phyloP scores from a whole-genome alignment of 1,140 invertebrate species.

The Phortica variegata region DNA sequence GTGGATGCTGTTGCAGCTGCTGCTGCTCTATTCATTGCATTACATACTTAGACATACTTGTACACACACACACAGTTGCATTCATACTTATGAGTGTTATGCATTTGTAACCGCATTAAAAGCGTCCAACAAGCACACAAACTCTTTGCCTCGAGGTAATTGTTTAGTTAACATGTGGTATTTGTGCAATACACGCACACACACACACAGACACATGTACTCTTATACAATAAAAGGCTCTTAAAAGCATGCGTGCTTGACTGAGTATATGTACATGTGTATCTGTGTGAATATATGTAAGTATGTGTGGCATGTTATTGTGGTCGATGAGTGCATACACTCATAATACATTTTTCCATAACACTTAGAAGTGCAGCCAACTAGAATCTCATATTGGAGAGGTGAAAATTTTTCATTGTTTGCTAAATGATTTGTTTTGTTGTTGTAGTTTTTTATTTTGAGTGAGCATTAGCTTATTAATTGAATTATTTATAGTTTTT shows the following conservation, averaged over 20 bases:
- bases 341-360: too few relatives aligned
- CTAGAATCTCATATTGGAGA: too few relatives aligned
- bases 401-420: too few relatives aligned
- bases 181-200: constrained; percentile 30
- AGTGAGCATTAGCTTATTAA: too few relatives aligned
- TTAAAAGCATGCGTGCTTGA: too few relatives aligned
- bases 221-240: too few relatives aligned
- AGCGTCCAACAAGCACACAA: constrained; percentile 17
- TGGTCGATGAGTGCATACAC: too few relatives aligned
- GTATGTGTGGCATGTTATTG: background rate
- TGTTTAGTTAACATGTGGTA: constrained; percentile 51
- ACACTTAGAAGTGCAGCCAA: too few relatives aligned
- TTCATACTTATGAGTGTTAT: constrained; percentile 18
- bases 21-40: background rate
- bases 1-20: background rate
- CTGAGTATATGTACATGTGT: too few relatives aligned
- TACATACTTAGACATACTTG: constrained; percentile 1
- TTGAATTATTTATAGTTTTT: too few relatives aligned
- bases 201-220: constrained; percentile 9
- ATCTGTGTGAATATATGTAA: constrained; percentile 9
- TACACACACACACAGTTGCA: background rate
- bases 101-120: constrained; percentile 14
- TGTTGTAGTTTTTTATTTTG: too few relatives aligned
- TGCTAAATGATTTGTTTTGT: too few relatives aligned
- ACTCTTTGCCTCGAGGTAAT: constrained; percentile 30